Base-by-base conservation (phyloP, 2,797 vertebrate genomes). In the Sternotherus odoratus region DNA sequence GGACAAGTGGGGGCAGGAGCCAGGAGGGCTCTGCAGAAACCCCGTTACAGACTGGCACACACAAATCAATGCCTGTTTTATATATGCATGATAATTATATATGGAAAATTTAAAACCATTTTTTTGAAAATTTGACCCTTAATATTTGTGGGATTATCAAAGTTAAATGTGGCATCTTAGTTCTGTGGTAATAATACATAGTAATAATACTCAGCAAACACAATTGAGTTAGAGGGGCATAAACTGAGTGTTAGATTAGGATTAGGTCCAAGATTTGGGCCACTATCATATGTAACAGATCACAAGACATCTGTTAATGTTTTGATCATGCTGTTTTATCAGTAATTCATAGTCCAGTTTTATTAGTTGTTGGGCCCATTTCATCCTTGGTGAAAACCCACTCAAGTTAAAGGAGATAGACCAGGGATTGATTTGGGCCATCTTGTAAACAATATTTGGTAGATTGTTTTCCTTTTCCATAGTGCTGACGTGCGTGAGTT, bases 241-340 rank as follows among this genome's bases (percentile, higher is more conserved):
- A 57, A 4, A 5, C 2, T 21, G 19, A 60, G 1, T 0, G 0
- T 24, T 69, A 69, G 21, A 46, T 43, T 0, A 1, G 51, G 60
- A 5, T 80, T 63, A 2, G 6, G n/a, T 24, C 57, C 63, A 80
- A 6, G 39, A 28, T 28, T 0, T 4, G 84, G 83, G 80, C 56
- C 74, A 0, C 15, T 78, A 77, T 54, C 63, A 8, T 13, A 1
- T 1, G 30, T 33, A 33, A 53, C 51, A 57, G 57, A 77, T 86
- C 46, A 2, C 66, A 4, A 54, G 72, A 15, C 0, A 0, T 3
- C 48, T 60, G 74, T 24, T 63, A 8, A 17, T 13, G 26, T 1
- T 26, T 21, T 78, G 26, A 12, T 6, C 43, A 43, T 51, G 51
- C 77, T 13, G 2, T 1, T 4, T 11, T 39, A 15, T 0, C 1